Conservation (phyloP, 92 coral and sea anemone genomes). For the Phenganax stokvisi region DNA sequence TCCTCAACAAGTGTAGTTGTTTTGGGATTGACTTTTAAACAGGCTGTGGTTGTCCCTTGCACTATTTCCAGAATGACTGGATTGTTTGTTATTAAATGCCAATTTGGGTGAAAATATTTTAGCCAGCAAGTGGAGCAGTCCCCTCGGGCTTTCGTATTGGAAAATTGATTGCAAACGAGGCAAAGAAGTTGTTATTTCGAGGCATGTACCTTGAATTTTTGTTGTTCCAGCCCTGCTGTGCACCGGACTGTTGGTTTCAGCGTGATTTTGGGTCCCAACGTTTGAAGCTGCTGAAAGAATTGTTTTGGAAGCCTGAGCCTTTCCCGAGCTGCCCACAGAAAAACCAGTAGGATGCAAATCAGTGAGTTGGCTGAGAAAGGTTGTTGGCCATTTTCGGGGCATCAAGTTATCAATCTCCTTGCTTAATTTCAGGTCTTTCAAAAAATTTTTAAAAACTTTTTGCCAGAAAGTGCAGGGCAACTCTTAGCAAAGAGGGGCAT, state of each 20-base stretch:
- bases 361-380: neutral
- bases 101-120: neutral
- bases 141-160: neutral
- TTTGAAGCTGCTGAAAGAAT: too few species aligned
- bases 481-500: neutral
- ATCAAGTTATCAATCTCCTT: neutral
- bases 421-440: neutral
- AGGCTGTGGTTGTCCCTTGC: too few species aligned
- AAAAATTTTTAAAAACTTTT: neutral
- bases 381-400: neutral
- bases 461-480: neutral
- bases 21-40: too few species aligned
- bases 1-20: too few species aligned
- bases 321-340: too few species aligned
- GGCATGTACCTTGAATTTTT: too few species aligned
- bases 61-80: too few species aligned
- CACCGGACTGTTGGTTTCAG: neutral
- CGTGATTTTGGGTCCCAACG: too few species aligned
- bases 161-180: neutral
- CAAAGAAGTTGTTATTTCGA: neutral
- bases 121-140: neutral
- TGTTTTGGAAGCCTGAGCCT: too few species aligned
- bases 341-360: too few species aligned
- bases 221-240: too few species aligned
- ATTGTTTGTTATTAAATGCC: neutral